Evolutionary conservation across 2,888 invertebrate species (phyloP), one percentile per base, ranked within the genome.

Genomic region (Hirtodrosophila duncani): DNA sequence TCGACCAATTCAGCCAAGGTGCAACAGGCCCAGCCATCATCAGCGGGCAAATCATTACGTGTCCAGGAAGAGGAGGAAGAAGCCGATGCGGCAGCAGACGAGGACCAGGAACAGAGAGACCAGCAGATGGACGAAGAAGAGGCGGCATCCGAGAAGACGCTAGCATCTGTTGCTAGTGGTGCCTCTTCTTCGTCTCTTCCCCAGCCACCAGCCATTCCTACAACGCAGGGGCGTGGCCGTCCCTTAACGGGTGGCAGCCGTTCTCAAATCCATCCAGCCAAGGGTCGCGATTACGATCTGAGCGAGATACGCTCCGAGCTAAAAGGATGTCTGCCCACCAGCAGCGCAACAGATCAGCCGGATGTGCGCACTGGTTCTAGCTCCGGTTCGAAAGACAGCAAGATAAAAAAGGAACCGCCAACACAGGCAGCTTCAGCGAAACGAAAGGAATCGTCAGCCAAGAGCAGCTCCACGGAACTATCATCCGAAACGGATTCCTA

Each of bases 281-380:
- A 91, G 81, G 92, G 92, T 1, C 89, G 93, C 3, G 94, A 94
- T 80, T 94, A 93, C 82, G 95, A 95, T 86, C 88, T 95, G 14
- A 94, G 93, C 86, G 93, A 94, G 87, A 94, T 95, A 49, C 88
- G 94, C 63, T 94, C 94, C 0, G 95, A 95, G 83, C 86, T 95
- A 2, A 95, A 95, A 85, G 95, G 94, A 3, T 91, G 94, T 37
- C 90, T 91, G 48, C 67, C 67, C 62, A 67, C 24, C 17, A 63
- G 4, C 23, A 56, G 4, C 5, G 36, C 4, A 36, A 2, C 7
- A 16, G 13, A 10, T 9, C n/a, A 2, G 39, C 14, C 29, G n/a
- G 33, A 9, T n/a, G 39, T n/a, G n/a, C n/a, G n/a, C n/a, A n/a
- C n/a, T n/a, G n/a, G n/a, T n/a, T n/a, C n/a, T n/a, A n/a, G n/a